phyloP scores from a whole-genome alignment of 2,113 vertebrate genomes.

The Petromus typicus region DNA sequence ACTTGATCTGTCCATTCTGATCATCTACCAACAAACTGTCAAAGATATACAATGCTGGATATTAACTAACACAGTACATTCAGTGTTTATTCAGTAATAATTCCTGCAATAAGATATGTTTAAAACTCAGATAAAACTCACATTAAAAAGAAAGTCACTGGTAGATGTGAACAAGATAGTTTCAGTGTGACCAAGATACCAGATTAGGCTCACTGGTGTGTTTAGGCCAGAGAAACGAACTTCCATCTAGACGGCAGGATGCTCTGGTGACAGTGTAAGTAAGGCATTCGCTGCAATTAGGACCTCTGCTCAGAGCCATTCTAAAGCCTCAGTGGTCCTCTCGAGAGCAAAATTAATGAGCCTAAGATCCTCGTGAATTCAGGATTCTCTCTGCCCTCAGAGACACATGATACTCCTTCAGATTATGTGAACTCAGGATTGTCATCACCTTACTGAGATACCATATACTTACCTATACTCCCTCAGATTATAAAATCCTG shows the following conservation, averaged over 20 bases:
- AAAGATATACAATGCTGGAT: neutral
- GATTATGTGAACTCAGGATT: too few species aligned
- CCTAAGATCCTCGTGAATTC: too few species aligned
- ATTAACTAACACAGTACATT: neutral
- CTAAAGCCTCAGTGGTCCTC: too few species aligned
- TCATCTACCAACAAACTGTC: neutral
- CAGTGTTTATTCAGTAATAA: neutral
- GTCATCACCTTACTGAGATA: too few species aligned
- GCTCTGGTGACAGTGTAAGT: neutral
- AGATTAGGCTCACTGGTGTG: neutral
- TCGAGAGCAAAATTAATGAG: too few species aligned
- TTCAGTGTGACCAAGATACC: neutral
- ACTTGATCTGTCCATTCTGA: neutral
- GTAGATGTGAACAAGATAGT: accelerated
- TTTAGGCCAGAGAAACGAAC: neutral
- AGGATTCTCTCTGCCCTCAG: too few species aligned
- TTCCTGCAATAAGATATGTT: neutral
- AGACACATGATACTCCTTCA: too few species aligned
- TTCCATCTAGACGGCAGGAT: neutral
- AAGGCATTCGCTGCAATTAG: neutral
- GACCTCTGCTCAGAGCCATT: too few species aligned
- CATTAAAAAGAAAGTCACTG: accelerated
- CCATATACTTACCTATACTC: too few species aligned
- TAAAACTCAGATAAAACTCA: neutral
- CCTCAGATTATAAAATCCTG: too few species aligned